phyloP scores from a whole-genome alignment of 2,888 invertebrate species.

The Pyrrhosoma nymphula region DNA sequence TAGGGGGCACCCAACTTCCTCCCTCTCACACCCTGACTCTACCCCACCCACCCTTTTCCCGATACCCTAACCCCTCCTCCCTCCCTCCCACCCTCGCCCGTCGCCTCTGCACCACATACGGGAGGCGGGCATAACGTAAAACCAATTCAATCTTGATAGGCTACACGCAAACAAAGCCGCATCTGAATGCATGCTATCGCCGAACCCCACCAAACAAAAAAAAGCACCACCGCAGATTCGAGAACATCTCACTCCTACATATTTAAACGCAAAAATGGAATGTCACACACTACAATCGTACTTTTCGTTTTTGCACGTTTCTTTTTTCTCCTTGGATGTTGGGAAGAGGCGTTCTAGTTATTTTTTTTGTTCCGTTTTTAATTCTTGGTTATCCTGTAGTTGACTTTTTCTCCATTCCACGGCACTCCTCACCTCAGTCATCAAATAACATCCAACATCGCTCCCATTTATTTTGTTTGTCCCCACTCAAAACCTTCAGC shows the following conservation, averaged over 20 bases:
- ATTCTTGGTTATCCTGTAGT: neutral
- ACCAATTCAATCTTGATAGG: constrained; percentile 22
- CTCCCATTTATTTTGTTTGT: neutral
- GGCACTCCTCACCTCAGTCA: neutral
- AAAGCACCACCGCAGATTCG: neutral
- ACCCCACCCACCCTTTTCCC: neutral
- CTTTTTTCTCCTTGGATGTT: neutral
- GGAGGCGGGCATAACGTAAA: neutral
- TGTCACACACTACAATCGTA: neutral
- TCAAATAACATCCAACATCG: neutral
- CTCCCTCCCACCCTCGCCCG: neutral
- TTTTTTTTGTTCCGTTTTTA: neutral
- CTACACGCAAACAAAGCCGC: constrained; percentile 1
- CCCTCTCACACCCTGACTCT: neutral
- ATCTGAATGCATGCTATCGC: constrained; percentile 8
- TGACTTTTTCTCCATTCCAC: neutral
- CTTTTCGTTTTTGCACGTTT: neutral
- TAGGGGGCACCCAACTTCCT: neutral
- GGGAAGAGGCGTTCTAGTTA: neutral
- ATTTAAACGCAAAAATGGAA: constrained; percentile 18
- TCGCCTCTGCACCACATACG: neutral
- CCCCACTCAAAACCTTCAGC: neutral
- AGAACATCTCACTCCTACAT: neutral
- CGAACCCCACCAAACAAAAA: neutral
- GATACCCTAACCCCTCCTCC: neutral